Percentiles rank a stretch among this genome's conserved stretches.
These are phyloP conservation scores for Scomber colias DNA, from an alignment of 2,113 vertebrate species.

Conservation along the genomic window DNA sequence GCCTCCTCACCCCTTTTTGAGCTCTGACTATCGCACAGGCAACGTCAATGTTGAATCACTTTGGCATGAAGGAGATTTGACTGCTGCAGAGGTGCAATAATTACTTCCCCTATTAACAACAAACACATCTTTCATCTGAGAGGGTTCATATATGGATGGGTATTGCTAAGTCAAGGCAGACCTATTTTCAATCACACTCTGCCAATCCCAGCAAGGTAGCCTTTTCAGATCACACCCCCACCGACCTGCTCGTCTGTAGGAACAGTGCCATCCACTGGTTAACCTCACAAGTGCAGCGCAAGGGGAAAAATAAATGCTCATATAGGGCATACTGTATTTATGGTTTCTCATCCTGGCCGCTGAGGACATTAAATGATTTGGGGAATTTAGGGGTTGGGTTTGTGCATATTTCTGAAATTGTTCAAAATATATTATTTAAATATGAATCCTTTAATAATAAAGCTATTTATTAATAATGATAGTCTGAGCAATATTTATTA, in stretches of 20 bases:
- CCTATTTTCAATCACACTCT: constrained; percentile 67
- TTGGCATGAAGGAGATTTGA: constrained; percentile 63
- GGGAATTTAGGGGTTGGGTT: too few relatives aligned
- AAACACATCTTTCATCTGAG: constrained; percentile 76
- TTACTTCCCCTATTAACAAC: constrained; percentile 74
- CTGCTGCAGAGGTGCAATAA: constrained; percentile 68
- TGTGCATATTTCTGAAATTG: not conserved
- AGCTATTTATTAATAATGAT: too few relatives aligned
- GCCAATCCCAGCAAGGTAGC: constrained; percentile 55
- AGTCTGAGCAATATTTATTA: not conserved
- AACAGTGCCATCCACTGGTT: constrained; percentile 80
- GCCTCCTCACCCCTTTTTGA: constrained; percentile 65
- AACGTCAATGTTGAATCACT: constrained; percentile 53
- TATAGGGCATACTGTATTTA: not conserved
- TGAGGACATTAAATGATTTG: too few relatives aligned
- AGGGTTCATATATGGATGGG: constrained; percentile 55
- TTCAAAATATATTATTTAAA: not conserved
- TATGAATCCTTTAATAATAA: not conserved
- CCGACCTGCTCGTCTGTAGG: constrained; percentile 55
- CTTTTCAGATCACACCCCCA: constrained; percentile 15
- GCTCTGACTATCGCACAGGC: constrained; percentile 60
- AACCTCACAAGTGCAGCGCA: constrained; percentile 33
- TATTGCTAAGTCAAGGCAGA: constrained; percentile 65
- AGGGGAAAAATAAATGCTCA: not conserved
- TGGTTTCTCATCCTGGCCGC: not conserved